phyloP scores from a whole-genome alignment of 2,113 vertebrate genomes.

The Setophaga kirtlandii region DNA sequence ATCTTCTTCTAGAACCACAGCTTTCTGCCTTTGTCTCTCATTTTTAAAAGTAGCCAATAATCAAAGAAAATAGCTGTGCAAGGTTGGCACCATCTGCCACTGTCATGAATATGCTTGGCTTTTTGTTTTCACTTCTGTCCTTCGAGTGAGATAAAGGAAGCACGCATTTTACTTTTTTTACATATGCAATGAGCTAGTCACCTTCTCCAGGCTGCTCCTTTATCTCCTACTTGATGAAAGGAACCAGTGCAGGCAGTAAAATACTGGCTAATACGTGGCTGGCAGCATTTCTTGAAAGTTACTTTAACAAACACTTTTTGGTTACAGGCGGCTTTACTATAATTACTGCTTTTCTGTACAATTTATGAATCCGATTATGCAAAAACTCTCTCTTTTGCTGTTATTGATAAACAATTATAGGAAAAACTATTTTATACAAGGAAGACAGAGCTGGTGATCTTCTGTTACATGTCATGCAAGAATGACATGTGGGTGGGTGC shows the following conservation, averaged over 20 bases:
- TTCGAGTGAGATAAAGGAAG: constrained; percentile 54
- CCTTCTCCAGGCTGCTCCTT: constrained; percentile 11
- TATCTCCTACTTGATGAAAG: not conserved
- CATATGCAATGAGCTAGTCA: constrained; percentile 29
- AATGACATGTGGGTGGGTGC: constrained; percentile 46
- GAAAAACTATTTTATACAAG: not conserved
- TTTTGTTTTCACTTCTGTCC: constrained; percentile 68
- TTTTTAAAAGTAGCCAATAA: constrained; percentile 53
- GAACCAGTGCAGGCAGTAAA: not conserved
- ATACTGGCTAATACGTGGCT: not conserved
- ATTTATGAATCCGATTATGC: not conserved
- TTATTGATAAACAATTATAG: constrained; percentile 28
- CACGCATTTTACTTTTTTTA: constrained; percentile 32
- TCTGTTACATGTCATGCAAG: constrained; percentile 38
- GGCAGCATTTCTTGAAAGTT: not conserved
- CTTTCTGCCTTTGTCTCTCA: constrained; percentile 21
- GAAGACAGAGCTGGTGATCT: constrained; percentile 30
- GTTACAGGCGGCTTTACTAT: not conserved
- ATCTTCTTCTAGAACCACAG: constrained; percentile 6
- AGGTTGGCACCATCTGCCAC: constrained; percentile 48
- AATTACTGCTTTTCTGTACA: not conserved
- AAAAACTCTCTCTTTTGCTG: not conserved
- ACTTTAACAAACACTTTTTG: not conserved
- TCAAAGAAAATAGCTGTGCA: constrained; percentile 22
- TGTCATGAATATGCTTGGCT: constrained; percentile 51